These are phyloP conservation scores for Thera britannica DNA, from an alignment of 2,888 invertebrate species.

Conservation along the genomic window DNA sequence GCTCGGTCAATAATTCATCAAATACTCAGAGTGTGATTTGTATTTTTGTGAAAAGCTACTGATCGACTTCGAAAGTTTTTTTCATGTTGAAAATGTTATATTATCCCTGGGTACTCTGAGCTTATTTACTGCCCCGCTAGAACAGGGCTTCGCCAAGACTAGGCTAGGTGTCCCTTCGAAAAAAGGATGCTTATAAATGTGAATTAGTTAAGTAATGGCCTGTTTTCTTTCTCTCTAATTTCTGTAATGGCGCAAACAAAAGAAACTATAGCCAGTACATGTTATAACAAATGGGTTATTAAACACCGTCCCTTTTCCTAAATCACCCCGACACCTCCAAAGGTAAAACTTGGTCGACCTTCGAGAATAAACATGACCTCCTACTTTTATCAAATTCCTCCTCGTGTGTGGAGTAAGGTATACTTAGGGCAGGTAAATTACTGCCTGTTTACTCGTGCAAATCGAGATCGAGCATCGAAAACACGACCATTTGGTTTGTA, in stretches of 20 bases:
- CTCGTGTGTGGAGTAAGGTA: conserved; percentile 10
- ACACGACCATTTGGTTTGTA: conserved; percentile 19
- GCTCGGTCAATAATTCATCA: too few species aligned
- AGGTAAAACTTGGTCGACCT: conserved; percentile 1
- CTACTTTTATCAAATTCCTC: conserved; percentile 3
- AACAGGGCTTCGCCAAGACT: too few species aligned
- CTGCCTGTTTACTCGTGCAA: conserved; percentile 17
- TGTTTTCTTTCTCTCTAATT: too few species aligned
- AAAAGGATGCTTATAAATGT: too few species aligned
- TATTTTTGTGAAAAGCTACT: too few species aligned
- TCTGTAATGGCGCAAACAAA: background rate
- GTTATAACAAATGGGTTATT: background rate
- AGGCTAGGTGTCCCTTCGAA: too few species aligned
- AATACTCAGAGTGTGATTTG: too few species aligned
- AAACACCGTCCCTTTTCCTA: background rate
- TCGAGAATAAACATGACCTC: conserved; percentile 4
- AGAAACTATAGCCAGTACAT: background rate
- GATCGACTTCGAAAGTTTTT: too few species aligned
- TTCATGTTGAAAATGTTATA: too few species aligned
- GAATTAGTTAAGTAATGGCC: too few species aligned
- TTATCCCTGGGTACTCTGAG: too few species aligned
- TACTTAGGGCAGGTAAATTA: conserved; percentile 22
- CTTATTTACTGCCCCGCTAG: too few species aligned
- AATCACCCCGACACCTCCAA: background rate
- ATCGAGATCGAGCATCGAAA: conserved; percentile 11